Evolutionary conservation across 2,797 vertebrate genomes (phyloP), one percentile per base, ranked within the genome.

Genomic region (Muscicapa comitata): DNA sequence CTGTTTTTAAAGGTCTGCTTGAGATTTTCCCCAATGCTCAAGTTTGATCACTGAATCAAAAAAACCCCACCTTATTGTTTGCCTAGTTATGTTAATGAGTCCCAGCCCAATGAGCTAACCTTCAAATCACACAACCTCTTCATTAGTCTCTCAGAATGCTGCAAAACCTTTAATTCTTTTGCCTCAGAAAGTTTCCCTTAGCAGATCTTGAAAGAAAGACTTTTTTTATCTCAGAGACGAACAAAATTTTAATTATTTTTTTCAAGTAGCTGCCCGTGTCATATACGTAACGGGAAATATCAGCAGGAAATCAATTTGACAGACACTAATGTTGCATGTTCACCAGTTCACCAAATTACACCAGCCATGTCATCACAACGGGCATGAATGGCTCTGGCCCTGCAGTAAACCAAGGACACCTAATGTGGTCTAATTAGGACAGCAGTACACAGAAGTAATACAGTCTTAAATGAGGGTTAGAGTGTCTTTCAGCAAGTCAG

Each of bases 231-330:
- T 91, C 66, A 29, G 43, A 91, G 50, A 53, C 1, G 2, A 80
- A 58, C 50, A 84, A 95, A 91, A 90, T 88, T 96, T 95, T 62
- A 80, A 88, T 94, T 93, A 86, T 93, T 94, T 93, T 93, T 93
- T 90, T 86, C 79, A 77, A 86, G 76, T 68, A 77, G 58, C 54
- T 81, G 9, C 53, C 62, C 67, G 15, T 55, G 50, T 72, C 33
- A 2, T 50, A 42, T 19, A 74, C 7, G 0, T 83, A 81, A 95
- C 8, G 0, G 63, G 58, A 71, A 94, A 80, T 86, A 94, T 68
- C 66, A 68, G 61, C 88, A 83, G 79, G 62, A 90, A 96, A 94
- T 94, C 6, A 26, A 62, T 90, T 88, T 95, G 93, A 86, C 85
- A 88, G 85, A 83, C 90, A 78, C 50, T 85, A 92, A 89, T 62